Base-by-base conservation (phyloP, 2,797 vertebrate species). In the Sebastes hubbsi region DNA sequence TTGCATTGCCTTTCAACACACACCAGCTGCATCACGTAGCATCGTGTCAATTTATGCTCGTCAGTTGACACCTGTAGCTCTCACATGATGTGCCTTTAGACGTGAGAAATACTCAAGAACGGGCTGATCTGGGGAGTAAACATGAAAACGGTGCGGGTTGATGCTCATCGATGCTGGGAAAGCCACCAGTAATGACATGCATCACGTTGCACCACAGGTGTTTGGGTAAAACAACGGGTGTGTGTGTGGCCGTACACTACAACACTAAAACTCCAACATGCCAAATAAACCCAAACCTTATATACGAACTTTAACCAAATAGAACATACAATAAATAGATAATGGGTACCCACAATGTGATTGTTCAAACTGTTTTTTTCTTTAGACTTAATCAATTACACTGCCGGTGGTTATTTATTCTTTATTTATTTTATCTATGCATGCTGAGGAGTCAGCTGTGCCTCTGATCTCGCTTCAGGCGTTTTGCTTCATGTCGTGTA, bases 391-490 rank as follows among this genome's bases (percentile, higher is more conserved):
- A 58, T 2, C 32, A 20, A 29, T 18, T 29, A 24, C 8, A 29
- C 8, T n/a, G 20, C 4, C 20, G 3, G 54, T 55, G 24, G 9
- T 24, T 55, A 24, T 18, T 46, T 46, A 46, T 46, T 16, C 18
- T 18, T 46, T 46, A 46, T 46, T 20, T 46, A 49, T 49, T 49
- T 20, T 18, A 18, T 49, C 42, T 18, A 46, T 46, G 36, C 14
- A 16, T 55, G 55, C 68, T 60, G 77, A 75, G 55, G 6, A 78
- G 87, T 80, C 73, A 64, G 62, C 22, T 3, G 46, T 22, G 56
- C 75, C 79, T 87, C 81, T 77, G 77, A 87, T 89, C 72, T 84
- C 1, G 73, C 81, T 78, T 38, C 77, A 72, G 77, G 86, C 78
- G 1, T 22, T 90, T 85, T 49, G 77, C 80, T 87, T 78, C 8